Base-by-base conservation (phyloP, 2,113 vertebrate genomes). In the Clinocottus analis region DNA sequence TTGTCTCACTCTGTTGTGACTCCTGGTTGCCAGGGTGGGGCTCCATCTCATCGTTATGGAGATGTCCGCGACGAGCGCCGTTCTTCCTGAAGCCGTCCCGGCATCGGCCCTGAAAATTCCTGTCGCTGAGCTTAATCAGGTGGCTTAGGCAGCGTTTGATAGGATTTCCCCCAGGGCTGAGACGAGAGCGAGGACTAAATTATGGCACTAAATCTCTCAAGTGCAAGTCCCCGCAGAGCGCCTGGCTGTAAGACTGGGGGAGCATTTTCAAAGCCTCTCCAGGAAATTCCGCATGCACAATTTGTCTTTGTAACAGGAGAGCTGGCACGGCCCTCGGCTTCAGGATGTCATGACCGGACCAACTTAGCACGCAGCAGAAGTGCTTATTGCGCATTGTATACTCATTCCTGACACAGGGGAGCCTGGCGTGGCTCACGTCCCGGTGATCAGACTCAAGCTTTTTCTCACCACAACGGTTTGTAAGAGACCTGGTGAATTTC, bases 221-320 rank as follows among this genome's bases (percentile, higher is more conserved):
- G 60, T 49, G 68, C 88, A 78, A 82, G 85, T 92, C 87, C 90
- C 86, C 66, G 14, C 82, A 72, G 85, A 87, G 86, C 83, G 84
- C 59, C 77, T 82, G 82, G 83, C 86, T 78, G 56, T 39, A 63
- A 78, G 85, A 72, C 68, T 70, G 17, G 51, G 85, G 80, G 77
- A 78, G 87, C 35, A 25, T 92, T 92, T 93, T 90, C 88, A 45
- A 81, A 89, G 89, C 75, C 81, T 88, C 83, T 90, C 88, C 90
- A 91, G 87, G 77, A 93, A 92, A 90, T 94, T 93, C 91, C 77
- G 65, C 79, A 88, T 91, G 89, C 85, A 93, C 90, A 94, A 89
- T 94, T 93, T 93, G 89, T 93, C 91, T 93, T 93, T 94, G 91
- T 94, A 89, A 89, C 84, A 77, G 82, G 84, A 90, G 87, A 90